Evolutionary conservation across 2,113 vertebrate species (phyloP), one percentile per base, ranked within the genome.

Genomic region (Neolamprologus sp.): DNA sequence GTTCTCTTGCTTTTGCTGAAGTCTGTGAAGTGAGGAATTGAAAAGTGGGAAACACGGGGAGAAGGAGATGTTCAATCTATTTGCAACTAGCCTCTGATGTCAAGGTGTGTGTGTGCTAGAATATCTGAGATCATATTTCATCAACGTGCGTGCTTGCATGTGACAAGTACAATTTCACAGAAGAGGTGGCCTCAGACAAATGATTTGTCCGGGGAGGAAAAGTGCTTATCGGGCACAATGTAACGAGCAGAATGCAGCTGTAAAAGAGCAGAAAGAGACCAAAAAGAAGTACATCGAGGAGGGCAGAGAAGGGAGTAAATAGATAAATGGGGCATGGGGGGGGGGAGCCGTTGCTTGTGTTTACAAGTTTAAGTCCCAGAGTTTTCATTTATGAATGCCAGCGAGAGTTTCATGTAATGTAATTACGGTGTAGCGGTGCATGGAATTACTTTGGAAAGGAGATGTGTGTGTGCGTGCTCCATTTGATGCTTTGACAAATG

Each of bases 121-220:
- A 11, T 88, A 47, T 47, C 58, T 65, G 71, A 2, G 9, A 84
- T 88, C 90, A 33, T 90, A 95, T 92, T 93, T 93, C 21, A 8
- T 91, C 71, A 80, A 79, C 35, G 78, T 17, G 65, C 86, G 73
- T 23, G 84, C 53, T 82, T 49, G 84, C 84, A 51, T 88, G 83
- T 89, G 93, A 94, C 91, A 92, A 92, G 89, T 87, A 89, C 90
- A 93, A 94, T 95, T 95, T 95, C 94, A 93, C 94, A 94, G 92
- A 73, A 90, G 88, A 91, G 63, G 85, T 89, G 63, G 80, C 51
- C 54, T 83, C 85, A 90, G 92, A 93, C 82, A 87, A 92, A 90
- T 16, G 83, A 88, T 88, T 68, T 47, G 81, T 87, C 55, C 49
- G 6, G 17, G 4, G 57, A 65, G 78, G 30, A 63, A 92, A 94